Evolutionary conservation across 1,140 invertebrate genomes (phyloP).

Genomic region (Linepithema humile): DNA sequence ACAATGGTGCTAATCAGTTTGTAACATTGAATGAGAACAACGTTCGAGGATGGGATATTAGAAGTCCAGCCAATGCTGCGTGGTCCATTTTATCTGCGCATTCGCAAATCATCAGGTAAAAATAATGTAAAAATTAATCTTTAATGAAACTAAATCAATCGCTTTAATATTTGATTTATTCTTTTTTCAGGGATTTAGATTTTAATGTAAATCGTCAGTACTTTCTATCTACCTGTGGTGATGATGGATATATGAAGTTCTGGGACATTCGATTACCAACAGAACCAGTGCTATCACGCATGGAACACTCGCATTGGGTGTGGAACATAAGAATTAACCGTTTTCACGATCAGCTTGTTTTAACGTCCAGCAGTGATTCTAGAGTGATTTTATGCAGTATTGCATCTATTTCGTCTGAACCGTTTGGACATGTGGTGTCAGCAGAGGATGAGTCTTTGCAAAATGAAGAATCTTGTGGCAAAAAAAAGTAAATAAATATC

Average conservation of each 20-base stretch:
- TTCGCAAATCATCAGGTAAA: conserved; percentile 90
- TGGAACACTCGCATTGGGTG: conserved; percentile 98
- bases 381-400: conserved; percentile 94
- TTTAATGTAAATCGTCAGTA: conserved; percentile 99
- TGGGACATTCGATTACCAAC: conserved; percentile 96
- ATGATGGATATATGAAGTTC: conserved; percentile 97
- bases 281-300: conserved; percentile 91
- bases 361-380: conserved; percentile 97
- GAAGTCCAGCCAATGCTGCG: conserved; percentile 88
- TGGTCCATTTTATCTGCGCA: conserved; percentile 96
- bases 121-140: conserved; percentile 2
- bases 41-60: conserved; percentile 94
- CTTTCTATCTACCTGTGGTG: conserved; percentile 96
- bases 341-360: conserved; percentile 98
- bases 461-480: conserved; percentile 74
- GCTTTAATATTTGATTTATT: conserved; percentile 16
- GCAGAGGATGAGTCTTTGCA: conserved; percentile 80
- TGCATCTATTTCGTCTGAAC: conserved; percentile 94
- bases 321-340: conserved; percentile 97
- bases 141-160: neutral
- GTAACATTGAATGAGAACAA: conserved; percentile 93
- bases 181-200: conserved; percentile 91
- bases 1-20: conserved; percentile 94
- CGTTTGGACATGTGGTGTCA: conserved; percentile 86
- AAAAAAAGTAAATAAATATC: conserved; percentile 77